phyloP scores from a whole-genome alignment of 2,797 vertebrate species.

The Pagetopsis macropterus region DNA sequence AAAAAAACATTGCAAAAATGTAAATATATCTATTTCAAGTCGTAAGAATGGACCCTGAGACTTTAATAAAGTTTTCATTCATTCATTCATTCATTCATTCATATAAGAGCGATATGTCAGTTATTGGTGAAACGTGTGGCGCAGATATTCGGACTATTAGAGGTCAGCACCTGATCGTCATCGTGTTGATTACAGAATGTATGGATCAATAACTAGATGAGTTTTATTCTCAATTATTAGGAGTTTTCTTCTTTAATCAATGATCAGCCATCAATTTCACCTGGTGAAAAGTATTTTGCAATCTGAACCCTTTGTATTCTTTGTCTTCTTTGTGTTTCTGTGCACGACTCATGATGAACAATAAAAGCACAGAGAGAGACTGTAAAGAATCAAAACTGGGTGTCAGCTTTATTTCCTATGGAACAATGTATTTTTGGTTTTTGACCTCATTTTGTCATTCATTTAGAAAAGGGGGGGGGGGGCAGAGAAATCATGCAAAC shows the following conservation, averaged over 20 bases:
- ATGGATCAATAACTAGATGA: slow-evolving; percentile 6
- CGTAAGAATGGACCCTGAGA: no score
- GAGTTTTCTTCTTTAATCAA: not conserved
- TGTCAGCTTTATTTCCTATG: slow-evolving; percentile 72
- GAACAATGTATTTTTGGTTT: slow-evolving; percentile 64
- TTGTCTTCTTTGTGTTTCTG: not conserved
- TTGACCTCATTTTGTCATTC: slow-evolving; percentile 52
- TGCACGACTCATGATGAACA: not conserved
- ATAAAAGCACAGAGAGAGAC: slow-evolving; percentile 4
- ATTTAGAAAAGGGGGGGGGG: slow-evolving; percentile 55
- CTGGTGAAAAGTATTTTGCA: not conserved
- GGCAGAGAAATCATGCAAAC: slow-evolving; percentile 77
- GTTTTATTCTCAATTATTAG: not conserved
- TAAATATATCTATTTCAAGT: no score
- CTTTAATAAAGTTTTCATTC: no score
- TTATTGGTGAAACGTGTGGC: no score
- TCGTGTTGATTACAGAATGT: not conserved
- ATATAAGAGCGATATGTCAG: no score
- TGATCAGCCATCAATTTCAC: not conserved
- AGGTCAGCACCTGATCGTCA: not conserved
- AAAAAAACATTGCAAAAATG: no score
- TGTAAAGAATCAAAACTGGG: slow-evolving; percentile 64
- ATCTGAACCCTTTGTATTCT: not conserved
- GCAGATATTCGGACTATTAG: not conserved
- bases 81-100: no score